Evolutionary conservation across 1,140 invertebrate species (phyloP).

Genomic region (Heliothis virescens): DNA sequence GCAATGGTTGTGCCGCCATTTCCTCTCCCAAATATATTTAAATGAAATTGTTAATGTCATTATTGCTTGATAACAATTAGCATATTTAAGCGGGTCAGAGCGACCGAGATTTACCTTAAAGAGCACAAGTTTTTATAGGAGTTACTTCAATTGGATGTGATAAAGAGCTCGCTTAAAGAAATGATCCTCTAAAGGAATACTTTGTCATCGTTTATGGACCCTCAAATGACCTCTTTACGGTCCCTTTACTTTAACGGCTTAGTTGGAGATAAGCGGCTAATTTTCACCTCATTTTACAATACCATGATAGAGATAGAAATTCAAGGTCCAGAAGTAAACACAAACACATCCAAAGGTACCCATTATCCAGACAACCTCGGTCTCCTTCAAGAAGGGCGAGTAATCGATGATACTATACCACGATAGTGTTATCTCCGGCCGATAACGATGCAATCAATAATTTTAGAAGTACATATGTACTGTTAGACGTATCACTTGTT

Average conservation of each 20-base stretch:
- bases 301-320: too few relatives aligned
- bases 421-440: constrained; percentile 28
- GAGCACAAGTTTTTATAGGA: not conserved
- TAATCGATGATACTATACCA: constrained; percentile 15
- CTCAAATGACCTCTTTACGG: not conserved
- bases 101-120: not conserved
- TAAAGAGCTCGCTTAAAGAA: not conserved
- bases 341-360: constrained; percentile 1
- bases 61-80: constrained; percentile 8
- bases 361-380: constrained; percentile 16
- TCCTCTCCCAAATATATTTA: not conserved
- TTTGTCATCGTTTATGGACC: constrained; percentile 6
- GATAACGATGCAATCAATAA: constrained; percentile 39
- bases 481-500: constrained; percentile 8
- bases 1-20: not conserved
- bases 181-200: not conserved
- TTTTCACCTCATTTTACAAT: too few relatives aligned
- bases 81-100: constrained; percentile 8
- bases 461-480: constrained; percentile 36
- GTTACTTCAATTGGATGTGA: not conserved
- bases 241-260: not conserved
- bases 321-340: not conserved
- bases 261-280: not conserved
- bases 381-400: constrained; percentile 42
- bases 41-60: constrained; percentile 13